These are phyloP conservation scores for Crambe crambe DNA, from an alignment of 37 sponge, comb jelly and placozoan genomes.

Conservation along the genomic window DNA sequence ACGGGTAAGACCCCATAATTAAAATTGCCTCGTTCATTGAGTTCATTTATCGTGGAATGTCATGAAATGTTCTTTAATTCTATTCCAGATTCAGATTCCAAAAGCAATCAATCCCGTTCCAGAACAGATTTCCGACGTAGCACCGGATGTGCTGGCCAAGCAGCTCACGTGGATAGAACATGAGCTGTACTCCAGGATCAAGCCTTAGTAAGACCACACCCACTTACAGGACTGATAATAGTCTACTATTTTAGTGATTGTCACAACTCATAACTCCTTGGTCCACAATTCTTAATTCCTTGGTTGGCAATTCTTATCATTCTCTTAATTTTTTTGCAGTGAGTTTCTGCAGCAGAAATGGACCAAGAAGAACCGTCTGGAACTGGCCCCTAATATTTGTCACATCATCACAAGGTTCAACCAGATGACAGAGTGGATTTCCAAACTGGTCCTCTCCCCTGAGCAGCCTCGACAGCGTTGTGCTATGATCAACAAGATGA, in stretches of 20 bases:
- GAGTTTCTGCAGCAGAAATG: conserved; percentile 72
- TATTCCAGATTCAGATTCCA: conserved; percentile 39
- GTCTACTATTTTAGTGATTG: background rate
- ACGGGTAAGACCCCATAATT: conserved; percentile 22
- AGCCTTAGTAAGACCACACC: conserved; percentile 57
- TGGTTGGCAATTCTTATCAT: background rate
- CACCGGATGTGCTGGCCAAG: conserved; percentile 25
- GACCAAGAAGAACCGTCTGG: conserved; percentile 63
- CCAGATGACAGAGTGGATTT: conserved; percentile 60
- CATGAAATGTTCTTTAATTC: no score
- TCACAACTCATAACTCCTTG: background rate
- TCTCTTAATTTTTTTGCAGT: conserved; percentile 37
- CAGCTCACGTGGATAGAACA: conserved; percentile 72
- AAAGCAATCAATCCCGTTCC: conserved; percentile 11
- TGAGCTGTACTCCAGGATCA: conserved; percentile 51
- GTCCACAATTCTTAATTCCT: background rate
- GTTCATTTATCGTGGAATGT: background rate
- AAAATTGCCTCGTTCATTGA: background rate
- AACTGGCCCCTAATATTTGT: conserved; percentile 68
- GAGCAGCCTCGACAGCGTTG: conserved; percentile 39
- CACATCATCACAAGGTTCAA: conserved; percentile 59
- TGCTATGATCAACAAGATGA: conserved; percentile 37
- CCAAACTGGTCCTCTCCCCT: conserved; percentile 41
- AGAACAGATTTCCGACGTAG: conserved; percentile 14
- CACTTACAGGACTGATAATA: background rate